Evolutionary conservation across 2,888 invertebrate species (phyloP), one percentile per base, ranked within the genome.

Genomic region (Mesorhabditis sp.): DNA sequence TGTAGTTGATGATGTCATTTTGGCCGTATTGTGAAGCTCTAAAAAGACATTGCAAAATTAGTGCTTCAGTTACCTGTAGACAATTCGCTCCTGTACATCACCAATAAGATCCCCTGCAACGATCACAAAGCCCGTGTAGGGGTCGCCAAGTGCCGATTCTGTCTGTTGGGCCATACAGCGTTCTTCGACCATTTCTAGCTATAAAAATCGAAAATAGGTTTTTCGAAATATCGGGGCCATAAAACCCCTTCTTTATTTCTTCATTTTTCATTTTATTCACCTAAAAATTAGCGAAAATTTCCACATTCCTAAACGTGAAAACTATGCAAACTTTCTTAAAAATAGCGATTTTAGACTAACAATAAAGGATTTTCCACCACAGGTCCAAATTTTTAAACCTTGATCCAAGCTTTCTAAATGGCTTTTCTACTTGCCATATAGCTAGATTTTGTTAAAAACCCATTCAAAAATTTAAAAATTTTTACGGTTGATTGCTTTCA

Each of bases 1-100:
- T 84, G 80, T 89, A 90, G 68, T 86, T 86, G 72, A 92, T 88
- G 78, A 99, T 93, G 87, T 98, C 97, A 0, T 92, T 91, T 69
- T 93, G 91, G 73, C 97, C 90, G 87, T 95, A 97, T 78, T 96
- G 67, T n/a, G 77, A 77, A 3, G 82, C 80, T 28, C 83, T 82
- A 28, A 65, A 76, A 67, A 28, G n/a, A 42, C 10, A 45, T 45
- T 70, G 5, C 4, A 0, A 44, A 28, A 44, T 67, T 62, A 70
- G 42, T 6, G 41, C 5, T 65, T 1, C 4, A 13, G 50, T 28
- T 13, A 81, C 82, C 97, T 90, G 87, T 95, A 97, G 58, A 96
- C 96, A 61, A 98, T 90, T 68, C 98, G 89, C 87, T 98, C 98
- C 86, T 96, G 95, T 5, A 94, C 93, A 88, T 98, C 98, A 86